Base-by-base conservation (phyloP, 2,888 invertebrate species). In the Catocala sponsa region DNA sequence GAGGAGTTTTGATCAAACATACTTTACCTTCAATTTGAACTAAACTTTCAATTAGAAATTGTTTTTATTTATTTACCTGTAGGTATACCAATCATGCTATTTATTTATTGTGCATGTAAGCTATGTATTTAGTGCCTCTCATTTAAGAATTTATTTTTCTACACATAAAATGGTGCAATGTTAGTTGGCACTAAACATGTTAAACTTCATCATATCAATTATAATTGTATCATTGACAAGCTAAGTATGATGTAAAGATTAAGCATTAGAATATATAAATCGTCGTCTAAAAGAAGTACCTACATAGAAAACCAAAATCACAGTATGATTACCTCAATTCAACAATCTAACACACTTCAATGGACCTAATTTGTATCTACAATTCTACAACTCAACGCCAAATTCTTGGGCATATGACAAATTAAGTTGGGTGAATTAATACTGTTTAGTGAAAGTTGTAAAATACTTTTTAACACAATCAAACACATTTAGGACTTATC, bases 251-350 rank as follows among this genome's bases (percentile, higher is more conserved):
- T 63, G 53, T 63, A 53, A 72, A 70, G 51, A 65, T 53, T 55
- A 56, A 64, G 51, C 52, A 65, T 44, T 48, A 57, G 64, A 60
- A 72, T 62, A 64, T 52, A 60, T 66, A 65, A 65, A 66, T 62
- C 53, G 25, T 2, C 1, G 43, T 69, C 65, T 70, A 78, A 70
- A 74, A 63, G 47, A 68, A 59, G 50, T 60, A 53, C n/a, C n/a
- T n/a, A n/a, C 59, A 68, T 67, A 60, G 64, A 64, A 72, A 78
- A 70, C 55, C 55, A 70, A 74, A 76, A 77, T 76, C 79, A 78
- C 74, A 76, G 74, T 65, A 59, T 65, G 32, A 66, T 71, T 66
- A 63, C 25, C 50, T 69, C 41, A 56, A 62, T 55, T 61, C 57
- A 67, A 63, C 55, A 25, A 66, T 64, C 47, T 9, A 65, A 63